These are phyloP conservation scores for Muntiacus reevesi DNA, from an alignment of 2,113 vertebrate genomes.

Conservation along the genomic window DNA sequence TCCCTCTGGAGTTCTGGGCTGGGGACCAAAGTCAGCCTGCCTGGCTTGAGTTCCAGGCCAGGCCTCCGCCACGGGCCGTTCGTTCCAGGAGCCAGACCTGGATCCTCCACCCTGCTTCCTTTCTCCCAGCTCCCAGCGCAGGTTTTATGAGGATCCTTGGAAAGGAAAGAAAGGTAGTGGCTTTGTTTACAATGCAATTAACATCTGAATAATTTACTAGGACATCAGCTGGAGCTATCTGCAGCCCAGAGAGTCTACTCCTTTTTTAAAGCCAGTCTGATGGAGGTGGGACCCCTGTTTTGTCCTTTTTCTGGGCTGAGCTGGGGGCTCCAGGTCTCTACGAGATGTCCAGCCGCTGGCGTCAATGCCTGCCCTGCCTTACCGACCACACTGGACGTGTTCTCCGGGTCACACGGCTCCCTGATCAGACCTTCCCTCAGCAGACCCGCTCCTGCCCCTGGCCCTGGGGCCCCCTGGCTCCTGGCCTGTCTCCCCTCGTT, in stretches of 20 bases:
- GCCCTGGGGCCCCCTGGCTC: neutral
- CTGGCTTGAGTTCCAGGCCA: neutral
- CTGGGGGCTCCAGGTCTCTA: neutral
- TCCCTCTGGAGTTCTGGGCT: neutral
- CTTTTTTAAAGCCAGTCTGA: conserved; percentile 20
- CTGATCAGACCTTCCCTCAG: rapidly evolving
- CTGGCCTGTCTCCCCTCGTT: neutral
- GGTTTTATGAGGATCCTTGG: conserved; percentile 29
- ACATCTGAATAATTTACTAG: conserved; percentile 78
- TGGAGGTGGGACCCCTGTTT: neutral
- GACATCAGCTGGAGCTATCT: conserved; percentile 58
- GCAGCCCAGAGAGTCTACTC: conserved; percentile 41
- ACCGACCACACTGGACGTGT: neutral
- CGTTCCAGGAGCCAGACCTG: neutral
- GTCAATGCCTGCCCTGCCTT: neutral
- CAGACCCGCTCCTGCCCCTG: neutral
- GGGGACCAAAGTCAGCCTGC: neutral
- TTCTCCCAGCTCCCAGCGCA: rapidly evolving
- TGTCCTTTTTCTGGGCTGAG: neutral
- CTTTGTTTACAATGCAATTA: conserved; percentile 79
- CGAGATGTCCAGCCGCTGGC: neutral
- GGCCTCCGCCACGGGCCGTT: rapidly evolving
- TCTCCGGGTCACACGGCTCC: neutral
- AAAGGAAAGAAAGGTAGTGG: conserved; percentile 69
- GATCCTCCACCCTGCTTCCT: neutral